These are phyloP conservation scores for Heteractis magnifica DNA, from an alignment of 92 coral and sea anemone species.

Conservation along the genomic window DNA sequence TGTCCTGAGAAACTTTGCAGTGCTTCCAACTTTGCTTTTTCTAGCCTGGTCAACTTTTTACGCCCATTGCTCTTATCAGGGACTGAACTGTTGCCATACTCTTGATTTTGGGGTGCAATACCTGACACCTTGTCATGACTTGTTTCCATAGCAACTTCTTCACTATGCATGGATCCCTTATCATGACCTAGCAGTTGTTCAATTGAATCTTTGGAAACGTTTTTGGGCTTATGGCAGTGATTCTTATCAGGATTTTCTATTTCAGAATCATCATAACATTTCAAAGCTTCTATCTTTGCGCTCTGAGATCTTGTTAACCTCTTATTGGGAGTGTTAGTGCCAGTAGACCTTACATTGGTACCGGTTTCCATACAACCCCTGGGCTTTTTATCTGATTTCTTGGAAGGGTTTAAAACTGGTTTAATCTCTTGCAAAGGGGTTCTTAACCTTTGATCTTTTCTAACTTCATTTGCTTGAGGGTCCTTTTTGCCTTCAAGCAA, in stretches of 20 bases:
- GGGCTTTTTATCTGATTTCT: neutral
- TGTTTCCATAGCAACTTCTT: neutral
- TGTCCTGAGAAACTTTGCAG: conserved; percentile 70
- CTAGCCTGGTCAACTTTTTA: conserved; percentile 50
- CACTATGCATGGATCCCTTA: neutral
- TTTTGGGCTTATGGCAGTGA: neutral
- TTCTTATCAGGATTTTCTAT: conserved; percentile 21
- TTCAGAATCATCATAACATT: conserved; percentile 41
- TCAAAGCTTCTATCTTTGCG: conserved; percentile 45
- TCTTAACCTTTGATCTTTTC: neutral
- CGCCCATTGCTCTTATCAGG: neutral
- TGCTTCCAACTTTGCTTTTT: conserved; percentile 79
- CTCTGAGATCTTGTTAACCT: conserved; percentile 52
- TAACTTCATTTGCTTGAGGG: neutral
- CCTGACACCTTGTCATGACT: neutral
- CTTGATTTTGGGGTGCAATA: neutral
- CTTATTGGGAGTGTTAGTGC: neutral
- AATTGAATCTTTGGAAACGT: neutral
- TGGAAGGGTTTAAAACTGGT: neutral
- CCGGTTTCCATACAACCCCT: neutral
- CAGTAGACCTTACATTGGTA: neutral
- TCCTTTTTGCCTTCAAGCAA: neutral
- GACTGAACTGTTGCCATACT: neutral
- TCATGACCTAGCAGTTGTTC: neutral
- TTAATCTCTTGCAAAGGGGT: neutral